Evolutionary conservation across 2,797 vertebrate species (phyloP).

Genomic region (Manis pentadactyla): DNA sequence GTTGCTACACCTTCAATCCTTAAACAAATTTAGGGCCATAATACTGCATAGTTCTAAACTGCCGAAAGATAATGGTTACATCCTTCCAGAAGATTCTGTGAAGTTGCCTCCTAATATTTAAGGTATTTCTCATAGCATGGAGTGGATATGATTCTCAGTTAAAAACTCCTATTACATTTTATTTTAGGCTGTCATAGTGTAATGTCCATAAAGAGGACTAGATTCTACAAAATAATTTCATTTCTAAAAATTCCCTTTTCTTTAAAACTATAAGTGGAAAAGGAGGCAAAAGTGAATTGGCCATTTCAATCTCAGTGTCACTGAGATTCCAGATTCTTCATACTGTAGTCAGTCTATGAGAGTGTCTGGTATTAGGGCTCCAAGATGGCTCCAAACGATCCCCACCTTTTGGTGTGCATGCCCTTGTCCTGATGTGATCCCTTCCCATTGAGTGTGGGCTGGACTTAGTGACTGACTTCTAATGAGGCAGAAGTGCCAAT

Average conservation of each 20-base stretch:
- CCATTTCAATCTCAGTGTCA: background rate
- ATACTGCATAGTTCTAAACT: background rate
- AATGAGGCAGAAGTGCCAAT: background rate
- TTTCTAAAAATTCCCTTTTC: constrained; percentile 23
- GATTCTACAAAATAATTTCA: background rate
- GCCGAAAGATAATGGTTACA: background rate
- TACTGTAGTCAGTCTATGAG: background rate
- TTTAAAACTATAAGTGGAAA: background rate
- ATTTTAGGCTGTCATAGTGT: background rate
- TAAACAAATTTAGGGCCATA: background rate
- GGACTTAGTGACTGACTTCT: background rate
- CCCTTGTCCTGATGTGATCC: background rate
- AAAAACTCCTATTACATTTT: constrained; percentile 23
- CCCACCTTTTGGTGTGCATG: background rate
- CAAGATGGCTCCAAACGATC: background rate
- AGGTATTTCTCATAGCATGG: background rate
- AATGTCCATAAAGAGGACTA: background rate
- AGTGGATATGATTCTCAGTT: background rate
- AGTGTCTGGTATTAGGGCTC: background rate
- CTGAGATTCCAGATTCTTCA: background rate
- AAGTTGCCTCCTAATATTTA: background rate
- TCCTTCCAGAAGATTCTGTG: constrained; percentile 2
- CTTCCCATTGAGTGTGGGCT: background rate
- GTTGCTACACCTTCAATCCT: background rate
- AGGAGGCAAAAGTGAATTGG: background rate